Base-by-base conservation (phyloP, 2,113 vertebrate species). In the Bubo blakistoni region DNA sequence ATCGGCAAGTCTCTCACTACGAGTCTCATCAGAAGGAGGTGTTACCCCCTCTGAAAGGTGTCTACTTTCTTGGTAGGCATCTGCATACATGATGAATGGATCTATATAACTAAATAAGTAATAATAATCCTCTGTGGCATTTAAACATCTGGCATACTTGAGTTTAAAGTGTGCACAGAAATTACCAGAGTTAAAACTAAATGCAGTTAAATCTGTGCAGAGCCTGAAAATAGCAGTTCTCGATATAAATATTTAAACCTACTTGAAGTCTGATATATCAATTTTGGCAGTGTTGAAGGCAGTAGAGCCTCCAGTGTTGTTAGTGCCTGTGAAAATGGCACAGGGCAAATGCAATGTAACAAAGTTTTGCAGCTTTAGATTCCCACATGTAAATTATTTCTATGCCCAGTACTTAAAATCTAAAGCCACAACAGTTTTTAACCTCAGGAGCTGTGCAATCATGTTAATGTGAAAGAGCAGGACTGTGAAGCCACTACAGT, bases 161-260 rank as follows among this genome's bases (percentile, higher is more conserved):
- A 82, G 65, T 92, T 82, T 65, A 91, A 83, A 81, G 30, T 62
- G 25, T 34, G 52, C 36, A n/a, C 34, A 61, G 70, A 87, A 95
- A 95, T 91, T 40, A 58, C 88, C 57, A 67, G 47, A 40, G 54
- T 47, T 74, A 57, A 82, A 94, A 54, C 65, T 90, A 71, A 85
- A 63, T 79, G 92, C 44, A 78, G 30, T 55, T 92, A 80, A 76
- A 88, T 77, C 86, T 95, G n/a, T 80, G n/a, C 54, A 80, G 91
- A 96, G 24, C 24, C 70, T 57, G 12, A 76, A 86, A 94, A 81
- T 57, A 94, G 81, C 74, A 94, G 55, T 67, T 79, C 49, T 81
- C 88, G 66, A 47, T 87, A 77, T 86, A 96, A 91, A 92, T 89
- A 91, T 81, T 97, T 91, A 93, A 92, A 90, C 38, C 36, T 51